Evolutionary conservation across 1,140 invertebrate genomes (phyloP).

Genomic region (Vanessa atalanta): DNA sequence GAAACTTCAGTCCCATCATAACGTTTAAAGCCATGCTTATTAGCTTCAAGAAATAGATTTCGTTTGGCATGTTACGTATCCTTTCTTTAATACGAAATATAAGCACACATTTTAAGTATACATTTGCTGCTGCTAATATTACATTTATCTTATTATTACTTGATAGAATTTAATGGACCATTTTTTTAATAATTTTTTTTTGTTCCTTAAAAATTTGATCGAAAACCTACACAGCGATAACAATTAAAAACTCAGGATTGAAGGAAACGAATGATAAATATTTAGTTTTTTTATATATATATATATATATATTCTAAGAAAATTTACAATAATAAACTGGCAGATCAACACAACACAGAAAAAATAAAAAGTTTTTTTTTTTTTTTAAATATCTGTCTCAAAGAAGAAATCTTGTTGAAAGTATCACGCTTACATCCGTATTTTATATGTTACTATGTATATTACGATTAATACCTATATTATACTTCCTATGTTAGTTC

Average conservation of each 20-base stretch:
- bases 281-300: background rate
- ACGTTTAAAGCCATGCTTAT: slow-evolving; percentile 68
- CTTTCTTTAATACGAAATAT: slow-evolving; percentile 48
- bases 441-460: slow-evolving; percentile 47
- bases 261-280: slow-evolving; percentile 4
- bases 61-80: slow-evolving; percentile 65
- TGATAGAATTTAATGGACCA: slow-evolving; percentile 77
- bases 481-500: slow-evolving; percentile 72
- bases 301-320: slow-evolving; percentile 3
- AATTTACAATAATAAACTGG: slow-evolving; percentile 4
- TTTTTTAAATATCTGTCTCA: background rate
- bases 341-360: slow-evolving; percentile 7
- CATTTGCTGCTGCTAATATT: slow-evolving; percentile 55
- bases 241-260: slow-evolving; percentile 9
- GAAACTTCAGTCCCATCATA: slow-evolving; percentile 61
- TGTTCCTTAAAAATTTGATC: slow-evolving; percentile 63
- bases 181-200: slow-evolving; percentile 64
- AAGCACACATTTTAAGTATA: slow-evolving; percentile 68
- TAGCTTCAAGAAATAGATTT: slow-evolving; percentile 65
- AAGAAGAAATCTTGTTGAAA: slow-evolving; percentile 37
- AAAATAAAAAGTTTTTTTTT: slow-evolving; percentile 15
- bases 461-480: slow-evolving; percentile 63
- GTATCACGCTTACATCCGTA: slow-evolving; percentile 55
- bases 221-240: slow-evolving; percentile 34
- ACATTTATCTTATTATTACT: slow-evolving; percentile 62